Evolutionary conservation across 2,113 vertebrate genomes (phyloP).

Genomic region (Phylloscopus trochiloides): DNA sequence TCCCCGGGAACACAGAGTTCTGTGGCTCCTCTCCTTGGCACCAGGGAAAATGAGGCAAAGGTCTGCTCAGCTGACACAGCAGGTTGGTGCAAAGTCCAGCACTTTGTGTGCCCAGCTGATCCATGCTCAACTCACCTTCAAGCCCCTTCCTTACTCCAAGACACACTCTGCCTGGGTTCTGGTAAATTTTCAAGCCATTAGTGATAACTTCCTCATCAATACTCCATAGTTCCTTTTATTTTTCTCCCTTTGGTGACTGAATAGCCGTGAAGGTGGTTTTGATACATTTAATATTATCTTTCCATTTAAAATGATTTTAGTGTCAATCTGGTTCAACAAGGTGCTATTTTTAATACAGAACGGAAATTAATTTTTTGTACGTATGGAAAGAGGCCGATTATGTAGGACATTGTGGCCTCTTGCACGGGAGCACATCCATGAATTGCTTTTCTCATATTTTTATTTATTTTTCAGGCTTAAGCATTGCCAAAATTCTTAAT

Average conservation of each 20-base stretch:
- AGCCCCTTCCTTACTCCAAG: background rate
- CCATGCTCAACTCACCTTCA: background rate
- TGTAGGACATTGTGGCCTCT: background rate
- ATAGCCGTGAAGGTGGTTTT: background rate
- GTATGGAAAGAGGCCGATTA: conserved; percentile 25
- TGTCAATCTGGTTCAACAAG: background rate
- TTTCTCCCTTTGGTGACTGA: background rate
- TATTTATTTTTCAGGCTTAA: conserved; percentile 14
- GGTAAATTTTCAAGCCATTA: background rate
- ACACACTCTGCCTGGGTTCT: background rate
- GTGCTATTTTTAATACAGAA: conserved; percentile 29
- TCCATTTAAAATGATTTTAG: conserved; percentile 1
- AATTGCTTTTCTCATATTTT: background rate
- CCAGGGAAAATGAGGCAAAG: background rate
- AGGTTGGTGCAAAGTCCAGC: background rate
- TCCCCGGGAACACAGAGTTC: rapidly evolving
- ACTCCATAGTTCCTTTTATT: background rate
- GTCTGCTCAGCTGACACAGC: background rate
- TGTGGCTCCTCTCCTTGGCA: background rate
- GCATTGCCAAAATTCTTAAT: background rate
- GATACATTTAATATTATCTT: conserved; percentile 8
- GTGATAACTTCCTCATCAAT: conserved; percentile 17
- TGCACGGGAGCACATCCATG: background rate
- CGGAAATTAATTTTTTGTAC: background rate
- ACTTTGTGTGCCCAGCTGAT: background rate